Base-by-base conservation (phyloP, 2,113 vertebrate species). In the Solenodon paradoxus region DNA sequence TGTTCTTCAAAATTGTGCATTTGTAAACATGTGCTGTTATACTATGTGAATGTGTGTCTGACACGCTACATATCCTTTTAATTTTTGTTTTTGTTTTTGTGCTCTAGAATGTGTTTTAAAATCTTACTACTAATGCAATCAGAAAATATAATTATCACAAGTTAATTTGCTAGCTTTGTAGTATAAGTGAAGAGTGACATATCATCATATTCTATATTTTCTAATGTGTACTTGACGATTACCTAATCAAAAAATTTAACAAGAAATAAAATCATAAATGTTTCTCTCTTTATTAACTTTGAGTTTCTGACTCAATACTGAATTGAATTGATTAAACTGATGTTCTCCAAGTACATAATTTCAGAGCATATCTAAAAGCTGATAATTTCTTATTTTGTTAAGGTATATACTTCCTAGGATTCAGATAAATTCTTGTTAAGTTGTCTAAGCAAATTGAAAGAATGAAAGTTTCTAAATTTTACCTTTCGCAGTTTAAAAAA, bases 221-320 rank as follows among this genome's bases (percentile, higher is more conserved):
- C 63, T 88, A 92, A 75, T 57, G 55, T 55, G 35, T 68, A 72
- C 92, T 93, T 92, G 61, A 94, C 94, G 92, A 96, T 74, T 78
- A 75, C 28, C 87, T 92, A 95, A 96, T 93, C 61, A 92, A 96
- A 96, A 93, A n/a, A 92, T 71, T 96, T 96, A 96, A 94, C 83
- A 87, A 71, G 49, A 82, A 92, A 85, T 92, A 75, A 89, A 96
- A 95, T 63, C 42, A 61, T 49, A 88, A 92, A 86, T 79, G 24
- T 68, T 59, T 92, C n/a, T 94, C 42, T 93, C 45, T 96, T 66
- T 95, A 94, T 90, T 96, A 68, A 95, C 85, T 66, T 68, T 94
- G 47, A 24, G 26, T 81, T 95, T 87, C 90, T 94, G 63, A 38
- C 38, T 95, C 66, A 47, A 93, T 90, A 68, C 68, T 80, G 17